Evolutionary conservation across 1,140 invertebrate genomes (phyloP).

Genomic region (Lordiphosa mommai): DNA sequence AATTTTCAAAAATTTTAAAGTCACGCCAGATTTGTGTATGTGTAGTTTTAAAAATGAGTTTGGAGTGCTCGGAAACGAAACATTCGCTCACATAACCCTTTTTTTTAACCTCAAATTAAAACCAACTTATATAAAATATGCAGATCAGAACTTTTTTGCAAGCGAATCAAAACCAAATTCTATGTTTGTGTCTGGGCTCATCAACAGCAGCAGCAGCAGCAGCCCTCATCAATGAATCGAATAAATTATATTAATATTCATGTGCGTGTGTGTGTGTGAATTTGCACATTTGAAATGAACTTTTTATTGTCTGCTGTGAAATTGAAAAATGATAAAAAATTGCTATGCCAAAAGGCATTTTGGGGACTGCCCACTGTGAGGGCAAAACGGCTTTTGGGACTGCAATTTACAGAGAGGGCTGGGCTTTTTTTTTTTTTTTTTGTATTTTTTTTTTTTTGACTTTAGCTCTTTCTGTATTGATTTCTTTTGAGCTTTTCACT

Average conservation of each 20-base stretch:
- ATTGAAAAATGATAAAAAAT: conserved; percentile 77
- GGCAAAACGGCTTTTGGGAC: conserved; percentile 30
- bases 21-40: no score
- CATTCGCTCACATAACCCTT: no score
- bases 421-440: conserved; percentile 20
- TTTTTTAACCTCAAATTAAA: no score
- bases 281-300: conserved; percentile 36
- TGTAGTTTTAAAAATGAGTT: no score
- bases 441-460: conserved; percentile 1
- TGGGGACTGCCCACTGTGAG: conserved; percentile 65
- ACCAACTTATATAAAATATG: no score
- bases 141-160: no score
- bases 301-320: conserved; percentile 74
- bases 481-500: conserved; percentile 70
- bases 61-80: no score
- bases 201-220: no score
- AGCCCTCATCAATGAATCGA: no score
- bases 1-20: no score
- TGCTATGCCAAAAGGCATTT: conserved; percentile 48
- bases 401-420: conserved; percentile 46
- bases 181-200: no score
- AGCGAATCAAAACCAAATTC: no score
- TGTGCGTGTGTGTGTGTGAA: conserved; percentile 15
- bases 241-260: conserved; percentile 25
- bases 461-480: conserved; percentile 35